Evolutionary conservation across 2,888 invertebrate genomes (phyloP).

Genomic region (Furcula furcula): DNA sequence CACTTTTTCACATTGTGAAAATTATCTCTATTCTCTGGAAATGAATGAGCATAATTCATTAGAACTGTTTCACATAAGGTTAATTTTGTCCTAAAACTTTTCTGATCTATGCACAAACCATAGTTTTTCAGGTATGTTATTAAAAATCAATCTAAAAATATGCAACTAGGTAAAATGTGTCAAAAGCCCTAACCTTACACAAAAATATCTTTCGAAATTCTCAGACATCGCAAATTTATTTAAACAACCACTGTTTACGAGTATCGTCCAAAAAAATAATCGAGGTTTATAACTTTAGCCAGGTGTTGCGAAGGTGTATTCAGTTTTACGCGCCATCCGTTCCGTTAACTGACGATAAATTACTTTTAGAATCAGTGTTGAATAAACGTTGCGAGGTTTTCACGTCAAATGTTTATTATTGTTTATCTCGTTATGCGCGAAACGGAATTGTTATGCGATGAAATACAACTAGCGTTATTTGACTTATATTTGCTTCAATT

Average conservation of each 20-base stretch:
- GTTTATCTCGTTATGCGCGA: not conserved
- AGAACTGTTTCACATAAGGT: too few relatives aligned
- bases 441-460: not conserved
- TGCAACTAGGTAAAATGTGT: too few relatives aligned
- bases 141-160: too few relatives aligned
- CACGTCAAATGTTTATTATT: conserved; percentile 1
- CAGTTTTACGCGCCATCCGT: conserved; percentile 8
- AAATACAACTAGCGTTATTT: not conserved
- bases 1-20: too few relatives aligned
- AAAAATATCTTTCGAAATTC: not conserved
- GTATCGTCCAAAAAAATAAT: conserved; percentile 6
- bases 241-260: conserved; percentile 3
- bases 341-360: conserved; percentile 18
- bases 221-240: conserved; percentile 10
- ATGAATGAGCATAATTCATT: too few relatives aligned
- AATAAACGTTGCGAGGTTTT: conserved; percentile 11
- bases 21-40: too few relatives aligned
- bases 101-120: too few relatives aligned
- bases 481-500: conserved; percentile 1
- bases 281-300: conserved; percentile 24
- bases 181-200: too few relatives aligned
- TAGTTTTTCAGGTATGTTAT: too few relatives aligned
- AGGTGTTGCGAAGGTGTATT: conserved; percentile 16
- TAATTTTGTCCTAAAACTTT: too few relatives aligned
- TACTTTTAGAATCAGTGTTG: conserved; percentile 26